Conservation (phyloP, 2,888 invertebrate genomes). For the Cephus nigrinus region DNA sequence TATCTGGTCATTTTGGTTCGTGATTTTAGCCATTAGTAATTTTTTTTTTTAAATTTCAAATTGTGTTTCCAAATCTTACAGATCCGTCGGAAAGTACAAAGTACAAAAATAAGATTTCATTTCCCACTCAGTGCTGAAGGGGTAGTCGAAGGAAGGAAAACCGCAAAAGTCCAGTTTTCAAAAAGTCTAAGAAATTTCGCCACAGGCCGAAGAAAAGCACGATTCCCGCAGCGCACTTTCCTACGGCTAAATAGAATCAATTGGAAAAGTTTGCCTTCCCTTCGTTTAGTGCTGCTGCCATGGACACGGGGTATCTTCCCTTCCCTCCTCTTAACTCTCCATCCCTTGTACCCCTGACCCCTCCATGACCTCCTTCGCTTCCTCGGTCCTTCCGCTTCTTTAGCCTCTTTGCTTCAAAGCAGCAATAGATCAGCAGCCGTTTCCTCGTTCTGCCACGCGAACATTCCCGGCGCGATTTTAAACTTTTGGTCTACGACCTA, state of each 20-base stretch:
- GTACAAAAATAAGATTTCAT: no score
- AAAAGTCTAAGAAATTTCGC: constrained; percentile 30
- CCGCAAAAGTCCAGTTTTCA: neutral
- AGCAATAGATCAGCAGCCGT: constrained; percentile 44
- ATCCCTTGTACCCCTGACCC: neutral
- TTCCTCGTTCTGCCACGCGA: constrained; percentile 23
- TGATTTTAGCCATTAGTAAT: no score
- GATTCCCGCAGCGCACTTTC: constrained; percentile 35
- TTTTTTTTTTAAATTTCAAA: no score
- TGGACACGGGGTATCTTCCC: neutral
- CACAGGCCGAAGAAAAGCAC: constrained; percentile 17
- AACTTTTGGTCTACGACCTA: neutral
- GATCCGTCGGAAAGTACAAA: no score
- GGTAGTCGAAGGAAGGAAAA: no score
- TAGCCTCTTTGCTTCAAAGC: constrained; percentile 36
- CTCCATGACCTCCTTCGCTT: constrained; percentile 17
- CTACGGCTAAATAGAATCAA: constrained; percentile 53
- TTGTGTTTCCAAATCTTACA: no score
- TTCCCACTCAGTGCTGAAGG: no score
- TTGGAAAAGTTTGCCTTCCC: constrained; percentile 54
- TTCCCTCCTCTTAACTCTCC: constrained; percentile 14
- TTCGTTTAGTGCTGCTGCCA: constrained; percentile 41
- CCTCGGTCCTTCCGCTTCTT: constrained; percentile 18
- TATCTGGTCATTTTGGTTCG: no score
- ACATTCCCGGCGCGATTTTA: neutral